Conservation (phyloP, 2,113 vertebrate species). For the Motacilla alba region DNA sequence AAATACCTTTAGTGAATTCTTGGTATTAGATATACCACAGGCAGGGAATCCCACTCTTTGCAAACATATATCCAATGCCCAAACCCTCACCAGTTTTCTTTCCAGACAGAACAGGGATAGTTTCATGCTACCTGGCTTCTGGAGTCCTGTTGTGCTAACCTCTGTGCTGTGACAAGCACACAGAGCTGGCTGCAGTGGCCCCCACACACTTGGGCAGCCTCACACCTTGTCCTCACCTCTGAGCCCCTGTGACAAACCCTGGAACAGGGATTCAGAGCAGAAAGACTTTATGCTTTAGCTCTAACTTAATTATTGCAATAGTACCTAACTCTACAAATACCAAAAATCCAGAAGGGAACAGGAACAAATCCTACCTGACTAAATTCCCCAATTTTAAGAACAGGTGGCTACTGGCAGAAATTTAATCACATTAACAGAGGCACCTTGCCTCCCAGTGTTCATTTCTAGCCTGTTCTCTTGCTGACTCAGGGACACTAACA, state of each 20-base stretch:
- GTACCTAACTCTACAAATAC: not conserved
- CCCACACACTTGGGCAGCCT: not conserved
- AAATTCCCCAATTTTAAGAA: not conserved
- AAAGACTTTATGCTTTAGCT: not conserved
- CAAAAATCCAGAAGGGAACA: not conserved
- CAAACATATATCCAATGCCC: too few relatives aligned
- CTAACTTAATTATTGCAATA: not conserved
- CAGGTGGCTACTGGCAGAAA: not conserved
- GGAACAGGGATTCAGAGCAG: not conserved
- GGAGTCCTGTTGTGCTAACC: not conserved
- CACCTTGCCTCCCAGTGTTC: not conserved
- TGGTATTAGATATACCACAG: not conserved
- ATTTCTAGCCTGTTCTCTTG: not conserved
- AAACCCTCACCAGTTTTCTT: not conserved
- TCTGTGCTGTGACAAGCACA: not conserved
- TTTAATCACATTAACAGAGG: not conserved
- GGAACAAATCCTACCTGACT: not conserved
- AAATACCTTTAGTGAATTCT: not conserved
- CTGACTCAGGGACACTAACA: not conserved
- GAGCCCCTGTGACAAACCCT: not conserved
- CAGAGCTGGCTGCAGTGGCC: not conserved
- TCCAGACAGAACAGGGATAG: not conserved
- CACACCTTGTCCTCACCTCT: fast-evolving
- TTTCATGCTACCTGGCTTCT: not conserved
- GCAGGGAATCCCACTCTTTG: not conserved